Base-by-base conservation (phyloP, 2,888 invertebrate genomes). In the Noctua pronuba region DNA sequence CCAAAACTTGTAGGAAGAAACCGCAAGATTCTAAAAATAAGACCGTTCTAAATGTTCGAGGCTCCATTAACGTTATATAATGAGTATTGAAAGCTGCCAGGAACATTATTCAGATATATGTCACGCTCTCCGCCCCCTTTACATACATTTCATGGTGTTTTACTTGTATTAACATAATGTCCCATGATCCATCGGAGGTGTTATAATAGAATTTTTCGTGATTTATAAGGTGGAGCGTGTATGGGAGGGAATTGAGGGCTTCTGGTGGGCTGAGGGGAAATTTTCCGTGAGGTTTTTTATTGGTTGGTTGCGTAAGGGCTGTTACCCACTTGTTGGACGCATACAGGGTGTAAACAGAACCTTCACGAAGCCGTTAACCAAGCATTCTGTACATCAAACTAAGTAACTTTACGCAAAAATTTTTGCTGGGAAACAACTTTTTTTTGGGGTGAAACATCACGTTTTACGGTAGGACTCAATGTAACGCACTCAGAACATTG, bases 151-250 rank as follows among this genome's bases (percentile, higher is more conserved):
- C 91, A 92, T 90, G 91, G 90, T 80, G 87, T 88, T 92, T 82
- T 77, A 80, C 78, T 79, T 90, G 62, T 82, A 94, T 94, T 94
- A 88, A 68, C 94, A 94, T 94, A 93, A 93, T 91, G 91, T 88
- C 88, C 88, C 87, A 90, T 86, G 86, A 89, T 85, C 83, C 79
- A 85, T 81, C 80, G 52, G 78, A 79, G 75, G 86, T 86, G 84
- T 89, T 83, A 86, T 79, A 84, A 83, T 82, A 80, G 77, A 80
- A 71, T 79, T 86, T 83, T 85, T 86, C 76, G 11, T 73, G 72
- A 85, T 75, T 82, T 72, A 84, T 76, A 28, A 62, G 52, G 71
- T 64, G 35, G 46, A 65, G 66, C 52, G 65, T 44, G 13, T 68
- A 31, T 67, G 46, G 64, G 31, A 46, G 67, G 73, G 70, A 72